phyloP scores from a whole-genome alignment of 2,888 invertebrate genomes.

The Bombyx huttoni region DNA sequence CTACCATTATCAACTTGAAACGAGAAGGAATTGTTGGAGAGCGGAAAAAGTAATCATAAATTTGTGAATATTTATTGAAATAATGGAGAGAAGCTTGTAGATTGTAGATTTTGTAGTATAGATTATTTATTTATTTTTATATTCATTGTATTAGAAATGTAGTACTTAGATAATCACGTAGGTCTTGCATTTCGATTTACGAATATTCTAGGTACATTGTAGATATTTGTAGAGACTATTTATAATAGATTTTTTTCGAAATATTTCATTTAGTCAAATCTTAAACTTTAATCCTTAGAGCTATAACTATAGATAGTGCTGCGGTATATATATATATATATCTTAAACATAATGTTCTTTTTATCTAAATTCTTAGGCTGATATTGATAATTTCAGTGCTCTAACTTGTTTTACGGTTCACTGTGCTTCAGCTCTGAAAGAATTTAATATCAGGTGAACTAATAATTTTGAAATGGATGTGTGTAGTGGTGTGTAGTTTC shows the following conservation, averaged over 20 bases:
- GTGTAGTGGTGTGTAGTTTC: constrained; percentile 31
- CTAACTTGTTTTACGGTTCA: not conserved
- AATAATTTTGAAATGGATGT: constrained; percentile 45
- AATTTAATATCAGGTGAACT: constrained; percentile 27
- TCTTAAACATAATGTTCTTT: too few species aligned
- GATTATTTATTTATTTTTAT: constrained; percentile 5
- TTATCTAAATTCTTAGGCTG: not conserved
- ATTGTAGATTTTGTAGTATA: constrained; percentile 7
- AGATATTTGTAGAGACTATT: not conserved
- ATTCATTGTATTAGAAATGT: not conserved
- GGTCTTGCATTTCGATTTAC: not conserved
- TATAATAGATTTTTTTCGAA: too few species aligned
- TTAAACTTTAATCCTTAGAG: too few species aligned
- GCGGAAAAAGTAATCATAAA: not conserved
- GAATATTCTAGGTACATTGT: not conserved
- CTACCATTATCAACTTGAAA: not conserved
- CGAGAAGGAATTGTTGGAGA: not conserved
- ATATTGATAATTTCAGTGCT: not conserved
- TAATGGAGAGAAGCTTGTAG: not conserved
- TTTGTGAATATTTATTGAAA: not conserved
- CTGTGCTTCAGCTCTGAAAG: not conserved
- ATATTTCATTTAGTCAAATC: too few species aligned
- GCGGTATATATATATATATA: too few species aligned
- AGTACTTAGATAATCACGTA: not conserved
- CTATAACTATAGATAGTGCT: too few species aligned